Base-by-base conservation (phyloP, 2,797 vertebrate genomes). In the Enteromius unitaeniatus region DNA sequence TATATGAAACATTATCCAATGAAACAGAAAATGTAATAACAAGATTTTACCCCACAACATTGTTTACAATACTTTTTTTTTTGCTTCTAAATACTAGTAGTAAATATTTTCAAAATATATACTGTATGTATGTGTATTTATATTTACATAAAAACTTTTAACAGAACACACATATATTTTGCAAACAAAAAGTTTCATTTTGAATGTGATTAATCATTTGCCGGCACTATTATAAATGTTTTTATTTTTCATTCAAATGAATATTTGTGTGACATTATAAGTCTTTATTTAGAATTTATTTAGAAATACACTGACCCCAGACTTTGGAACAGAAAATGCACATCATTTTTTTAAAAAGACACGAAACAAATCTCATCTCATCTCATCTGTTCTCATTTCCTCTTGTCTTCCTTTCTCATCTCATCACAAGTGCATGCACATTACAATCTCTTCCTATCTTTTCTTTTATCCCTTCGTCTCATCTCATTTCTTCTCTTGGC, bases 301-400 rank as follows among this genome's bases (percentile, higher is more conserved):
- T 11, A 23, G n/a, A 58, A 58, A 23, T 58, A 58, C 10, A 60
- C 23, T 13, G 58, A 60, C 58, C 55, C 11, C 14, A 6, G 60
- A 62, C 13, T 64, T 64, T 64, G 7, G 14, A 64, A 64, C 10
- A 6, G 6, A 17, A 31, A 64, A 26, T 17, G 60, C 28, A 17
- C 60, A 31, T 64, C 1, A 31, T 64, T 8, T 28, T 62, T 23
- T 10, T 1, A 23, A 51, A 58, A 62, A 62, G 26, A 28, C 17
- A 64, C 1, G 3, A 65, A 17, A 64, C 2, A 31, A 64, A 65
- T 65, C 31, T 65, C 31, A 21, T 17, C n/a, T 23, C n/a, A 58
- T n/a, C 64, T 67, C 64, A 67, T 67, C 31, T 67, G 34, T 40
- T 67, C 64, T 13, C 23, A 62, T 62, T 62, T 62, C 60, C 14